phyloP scores from a whole-genome alignment of 2,888 invertebrate species.

The Drosophila quinaria region DNA sequence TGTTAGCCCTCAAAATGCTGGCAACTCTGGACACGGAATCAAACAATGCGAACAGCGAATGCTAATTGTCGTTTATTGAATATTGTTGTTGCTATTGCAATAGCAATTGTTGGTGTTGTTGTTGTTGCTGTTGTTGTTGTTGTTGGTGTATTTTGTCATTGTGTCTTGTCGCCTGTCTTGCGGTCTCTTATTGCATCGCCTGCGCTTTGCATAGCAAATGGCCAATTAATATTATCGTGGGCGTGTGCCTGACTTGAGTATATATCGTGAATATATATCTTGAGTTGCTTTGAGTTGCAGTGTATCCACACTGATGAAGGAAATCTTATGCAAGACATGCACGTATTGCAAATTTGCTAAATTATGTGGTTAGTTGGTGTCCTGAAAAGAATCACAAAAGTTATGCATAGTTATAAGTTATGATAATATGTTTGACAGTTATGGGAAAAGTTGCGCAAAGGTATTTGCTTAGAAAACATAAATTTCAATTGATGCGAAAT shows the following conservation, averaged over 20 bases:
- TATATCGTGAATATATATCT: slow-evolving; percentile 24
- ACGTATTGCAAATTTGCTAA: slow-evolving; percentile 64
- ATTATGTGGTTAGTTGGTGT: slow-evolving; percentile 60
- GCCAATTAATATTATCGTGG: slow-evolving; percentile 80
- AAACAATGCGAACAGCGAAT: slow-evolving; percentile 59
- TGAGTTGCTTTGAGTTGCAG: slow-evolving; percentile 37
- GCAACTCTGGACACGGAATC: not conserved
- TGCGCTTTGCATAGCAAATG: slow-evolving; percentile 69
- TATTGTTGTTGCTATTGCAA: slow-evolving; percentile 42
- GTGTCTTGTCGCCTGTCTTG: slow-evolving; percentile 76
- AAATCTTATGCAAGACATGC: slow-evolving; percentile 79
- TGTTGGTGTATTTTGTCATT: slow-evolving; percentile 76
- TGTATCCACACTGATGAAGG: slow-evolving; percentile 63
- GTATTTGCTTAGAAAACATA: not conserved
- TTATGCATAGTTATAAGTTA: slow-evolving; percentile 20
- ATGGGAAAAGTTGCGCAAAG: slow-evolving; percentile 41
- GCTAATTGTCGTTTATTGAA: slow-evolving; percentile 80
- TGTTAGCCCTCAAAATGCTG: not conserved
- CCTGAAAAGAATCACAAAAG: slow-evolving; percentile 32
- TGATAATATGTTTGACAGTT: slow-evolving; percentile 39
- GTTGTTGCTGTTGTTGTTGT: slow-evolving; percentile 37
- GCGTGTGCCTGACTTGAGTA: slow-evolving; percentile 57
- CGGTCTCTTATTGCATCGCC: slow-evolving; percentile 62
- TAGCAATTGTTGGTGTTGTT: slow-evolving; percentile 38
- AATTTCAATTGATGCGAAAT: not conserved